Evolutionary conservation across 2,113 vertebrate genomes (phyloP).

Genomic region (Tupaia chinensis): DNA sequence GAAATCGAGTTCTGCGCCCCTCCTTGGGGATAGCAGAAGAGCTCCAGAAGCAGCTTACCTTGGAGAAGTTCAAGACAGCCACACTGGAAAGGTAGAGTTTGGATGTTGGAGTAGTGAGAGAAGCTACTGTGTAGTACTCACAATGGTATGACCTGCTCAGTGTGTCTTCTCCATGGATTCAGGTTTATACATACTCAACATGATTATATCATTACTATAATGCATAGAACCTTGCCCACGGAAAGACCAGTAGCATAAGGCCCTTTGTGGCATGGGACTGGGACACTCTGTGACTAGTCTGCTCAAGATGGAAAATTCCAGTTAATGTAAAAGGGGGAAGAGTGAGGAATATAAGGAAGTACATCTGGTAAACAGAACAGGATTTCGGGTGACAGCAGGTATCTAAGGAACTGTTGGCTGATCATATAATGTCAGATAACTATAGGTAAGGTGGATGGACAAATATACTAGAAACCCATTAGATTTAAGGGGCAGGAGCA

Average conservation of each 20-base stretch:
- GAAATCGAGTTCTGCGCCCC: slow-evolving; percentile 89
- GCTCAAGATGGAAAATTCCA: not conserved
- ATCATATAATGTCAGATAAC: not conserved
- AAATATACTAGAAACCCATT: not conserved
- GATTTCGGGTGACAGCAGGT: not conserved
- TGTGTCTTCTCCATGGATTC: not conserved
- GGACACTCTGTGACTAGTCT: not conserved
- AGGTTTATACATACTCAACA: not conserved
- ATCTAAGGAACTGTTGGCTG: not conserved
- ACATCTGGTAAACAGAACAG: not conserved
- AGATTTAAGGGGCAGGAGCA: not conserved
- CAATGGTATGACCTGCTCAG: not conserved
- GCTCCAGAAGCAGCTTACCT: slow-evolving; percentile 92
- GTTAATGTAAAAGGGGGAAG: not conserved
- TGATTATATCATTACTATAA: not conserved
- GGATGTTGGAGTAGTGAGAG: not conserved
- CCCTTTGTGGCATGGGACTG: not conserved
- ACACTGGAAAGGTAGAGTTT: slow-evolving; percentile 93
- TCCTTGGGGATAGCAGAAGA: slow-evolving; percentile 89
- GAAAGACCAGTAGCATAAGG: not conserved
- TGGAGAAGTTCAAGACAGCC: slow-evolving; percentile 95
- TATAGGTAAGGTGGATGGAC: not conserved
- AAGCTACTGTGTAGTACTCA: accelerated
- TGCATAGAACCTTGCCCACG: not conserved
- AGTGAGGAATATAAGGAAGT: not conserved